These are phyloP conservation scores for Paelopatides confundens DNA, from an alignment of 53 echinoderm and acorn worm genomes.

Conservation along the genomic window DNA sequence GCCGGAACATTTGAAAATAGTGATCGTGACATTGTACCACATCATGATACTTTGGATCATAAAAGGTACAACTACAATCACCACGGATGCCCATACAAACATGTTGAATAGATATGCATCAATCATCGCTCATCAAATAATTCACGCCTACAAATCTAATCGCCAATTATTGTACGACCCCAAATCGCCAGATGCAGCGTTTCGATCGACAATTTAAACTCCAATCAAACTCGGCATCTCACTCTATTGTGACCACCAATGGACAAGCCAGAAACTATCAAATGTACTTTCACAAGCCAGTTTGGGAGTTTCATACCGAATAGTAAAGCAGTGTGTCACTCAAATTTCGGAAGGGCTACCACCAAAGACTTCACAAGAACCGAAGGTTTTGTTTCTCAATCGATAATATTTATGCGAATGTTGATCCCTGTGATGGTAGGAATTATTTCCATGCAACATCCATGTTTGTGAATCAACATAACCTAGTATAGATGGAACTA, in stretches of 20 bases:
- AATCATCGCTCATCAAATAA: not conserved
- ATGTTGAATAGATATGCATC: not conserved
- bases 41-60: conserved; percentile 11
- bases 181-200: not conserved
- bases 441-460: conserved; percentile 15
- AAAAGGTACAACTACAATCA: not conserved
- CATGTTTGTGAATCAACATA: not conserved
- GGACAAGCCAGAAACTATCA: not conserved
- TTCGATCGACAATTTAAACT: not conserved
- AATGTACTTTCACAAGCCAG: not conserved
- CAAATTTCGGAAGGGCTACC: not conserved
- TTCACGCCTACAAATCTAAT: not conserved
- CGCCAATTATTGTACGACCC: not conserved
- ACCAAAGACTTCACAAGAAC: not conserved
- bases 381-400: not conserved
- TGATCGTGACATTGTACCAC: not conserved
- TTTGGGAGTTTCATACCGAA: not conserved
- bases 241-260: not conserved
- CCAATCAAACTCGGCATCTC: not conserved
- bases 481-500: no score
- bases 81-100: not conserved
- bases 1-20: not conserved
- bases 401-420: conserved; percentile 16
- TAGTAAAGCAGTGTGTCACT: not conserved
- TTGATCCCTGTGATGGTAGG: conserved; percentile 27